Conservation (phyloP, 2,888 invertebrate species). For the Drosophila sordidula region DNA sequence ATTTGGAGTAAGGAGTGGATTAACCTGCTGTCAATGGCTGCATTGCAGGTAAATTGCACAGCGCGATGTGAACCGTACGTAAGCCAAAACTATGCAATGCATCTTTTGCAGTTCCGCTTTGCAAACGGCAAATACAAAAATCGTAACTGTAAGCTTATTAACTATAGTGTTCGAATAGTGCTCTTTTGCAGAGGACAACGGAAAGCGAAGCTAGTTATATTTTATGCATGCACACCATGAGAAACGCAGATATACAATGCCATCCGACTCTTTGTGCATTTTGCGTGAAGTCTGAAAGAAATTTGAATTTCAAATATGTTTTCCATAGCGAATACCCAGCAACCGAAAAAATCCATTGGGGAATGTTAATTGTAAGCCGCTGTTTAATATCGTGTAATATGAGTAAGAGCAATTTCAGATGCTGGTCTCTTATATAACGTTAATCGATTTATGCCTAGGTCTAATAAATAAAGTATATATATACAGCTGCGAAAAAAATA, state of each 20-base stretch:
- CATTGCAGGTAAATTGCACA: constrained; percentile 20
- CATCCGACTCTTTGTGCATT: constrained; percentile 16
- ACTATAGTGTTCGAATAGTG: constrained; percentile 4
- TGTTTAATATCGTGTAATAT: constrained; percentile 51
- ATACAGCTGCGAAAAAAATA: too few relatives aligned
- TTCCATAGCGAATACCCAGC: constrained; percentile 9
- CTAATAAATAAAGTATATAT: background rate
- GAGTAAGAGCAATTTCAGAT: constrained; percentile 21
- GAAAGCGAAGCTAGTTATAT: constrained; percentile 16
- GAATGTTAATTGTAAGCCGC: constrained; percentile 51
- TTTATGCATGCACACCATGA: constrained; percentile 20
- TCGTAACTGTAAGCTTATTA: constrained; percentile 7
- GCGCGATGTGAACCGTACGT: constrained; percentile 4
- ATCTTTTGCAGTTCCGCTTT: constrained; percentile 32
- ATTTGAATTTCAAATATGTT: constrained; percentile 47
- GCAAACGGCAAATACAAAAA: constrained; percentile 12
- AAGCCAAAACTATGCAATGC: constrained; percentile 7
- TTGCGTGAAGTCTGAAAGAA: constrained; percentile 28
- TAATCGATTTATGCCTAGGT: constrained; percentile 30
- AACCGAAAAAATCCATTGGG: constrained; percentile 14
- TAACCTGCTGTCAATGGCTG: constrained; percentile 33
- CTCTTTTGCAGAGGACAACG: constrained; percentile 18
- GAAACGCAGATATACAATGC: constrained; percentile 27
- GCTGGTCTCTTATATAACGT: constrained; percentile 26
- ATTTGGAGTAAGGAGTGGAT: constrained; percentile 58